Conservation (phyloP, 1,140 invertebrate genomes). For the Brachionus koreanus region DNA sequence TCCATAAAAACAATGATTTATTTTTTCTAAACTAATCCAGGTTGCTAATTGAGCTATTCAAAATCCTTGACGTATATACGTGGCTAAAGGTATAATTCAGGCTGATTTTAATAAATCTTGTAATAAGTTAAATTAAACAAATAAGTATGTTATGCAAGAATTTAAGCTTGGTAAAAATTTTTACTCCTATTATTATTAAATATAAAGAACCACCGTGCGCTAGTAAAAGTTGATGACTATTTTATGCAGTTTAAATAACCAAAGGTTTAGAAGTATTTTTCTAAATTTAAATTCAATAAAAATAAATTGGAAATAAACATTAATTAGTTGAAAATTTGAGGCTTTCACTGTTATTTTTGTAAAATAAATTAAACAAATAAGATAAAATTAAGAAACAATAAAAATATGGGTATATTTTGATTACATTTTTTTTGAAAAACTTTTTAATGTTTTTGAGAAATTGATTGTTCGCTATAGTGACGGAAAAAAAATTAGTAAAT, state of each 20-base stretch:
- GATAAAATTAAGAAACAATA: not conserved
- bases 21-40: not conserved
- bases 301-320: not conserved
- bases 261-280: not conserved
- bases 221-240: not conserved
- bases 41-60: not conserved
- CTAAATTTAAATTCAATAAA: not conserved
- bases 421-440: constrained; percentile 7
- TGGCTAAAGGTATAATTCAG: not conserved
- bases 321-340: not conserved
- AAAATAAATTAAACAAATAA: not conserved
- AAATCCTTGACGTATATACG: not conserved
- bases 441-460: not conserved
- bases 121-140: not conserved
- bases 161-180: not conserved
- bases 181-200: not conserved
- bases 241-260: not conserved
- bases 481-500: constrained; percentile 1
- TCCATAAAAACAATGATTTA: not conserved
- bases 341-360: not conserved
- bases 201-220: not conserved
- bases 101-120: not conserved
- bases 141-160: not conserved
- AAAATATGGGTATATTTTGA: not conserved
- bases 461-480: constrained; percentile 17